Evolutionary conservation across 64 coral and sea anemone genomes (phyloP).

Genomic region (Trachythela sp.): DNA sequence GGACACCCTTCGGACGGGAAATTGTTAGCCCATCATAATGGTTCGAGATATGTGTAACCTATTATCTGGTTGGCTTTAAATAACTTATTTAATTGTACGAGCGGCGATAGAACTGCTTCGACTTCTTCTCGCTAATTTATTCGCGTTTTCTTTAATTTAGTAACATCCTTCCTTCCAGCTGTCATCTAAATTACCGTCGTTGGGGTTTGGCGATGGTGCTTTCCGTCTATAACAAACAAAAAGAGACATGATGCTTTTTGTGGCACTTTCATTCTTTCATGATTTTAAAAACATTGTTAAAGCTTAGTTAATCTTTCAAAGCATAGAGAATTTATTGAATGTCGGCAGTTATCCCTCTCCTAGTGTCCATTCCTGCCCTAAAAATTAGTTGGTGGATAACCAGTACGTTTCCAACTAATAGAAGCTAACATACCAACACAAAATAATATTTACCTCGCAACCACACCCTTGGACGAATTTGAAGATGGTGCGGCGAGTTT

Average conservation of each 20-base stretch:
- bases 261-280: not conserved
- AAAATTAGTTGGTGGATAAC: no score
- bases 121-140: not conserved
- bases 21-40: no score
- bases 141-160: not conserved
- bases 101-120: not conserved
- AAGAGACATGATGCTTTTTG: not conserved
- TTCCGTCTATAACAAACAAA: not conserved
- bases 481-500: not conserved
- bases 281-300: no score
- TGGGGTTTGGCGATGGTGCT: not conserved
- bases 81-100: not conserved
- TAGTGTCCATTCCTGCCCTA: no score
- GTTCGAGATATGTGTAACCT: no score
- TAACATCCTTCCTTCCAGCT: not conserved
- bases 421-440: not conserved
- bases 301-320: no score
- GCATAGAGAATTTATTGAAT: no score
- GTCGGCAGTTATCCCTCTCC: no score
- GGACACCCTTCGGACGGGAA: no score
- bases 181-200: not conserved
- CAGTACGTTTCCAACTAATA: no score
- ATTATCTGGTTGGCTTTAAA: no score
- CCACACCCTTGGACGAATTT: not conserved
- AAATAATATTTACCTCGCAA: not conserved